phyloP scores from a whole-genome alignment of 2,797 vertebrate genomes.

The Eulemur albifrons region DNA sequence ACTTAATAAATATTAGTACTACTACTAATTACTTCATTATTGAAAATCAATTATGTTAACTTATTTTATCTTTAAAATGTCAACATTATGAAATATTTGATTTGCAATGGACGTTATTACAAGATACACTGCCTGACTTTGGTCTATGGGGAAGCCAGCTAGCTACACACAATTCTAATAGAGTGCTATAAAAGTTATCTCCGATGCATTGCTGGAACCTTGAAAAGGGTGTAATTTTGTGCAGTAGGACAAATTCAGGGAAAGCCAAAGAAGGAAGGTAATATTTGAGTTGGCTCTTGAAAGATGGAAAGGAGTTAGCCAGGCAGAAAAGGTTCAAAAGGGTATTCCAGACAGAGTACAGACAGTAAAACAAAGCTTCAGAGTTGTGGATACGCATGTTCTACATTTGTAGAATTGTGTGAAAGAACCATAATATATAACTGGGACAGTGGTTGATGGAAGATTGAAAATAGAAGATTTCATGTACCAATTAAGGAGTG shows the following conservation, averaged over 20 bases:
- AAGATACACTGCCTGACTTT: not conserved
- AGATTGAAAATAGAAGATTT: not conserved
- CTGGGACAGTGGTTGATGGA: not conserved
- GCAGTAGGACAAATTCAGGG: not conserved
- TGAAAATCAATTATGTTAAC: constrained; percentile 55
- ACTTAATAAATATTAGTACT: constrained; percentile 43
- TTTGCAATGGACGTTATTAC: not conserved
- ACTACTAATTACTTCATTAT: constrained; percentile 15
- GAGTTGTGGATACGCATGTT: not conserved
- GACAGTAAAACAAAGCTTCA: not conserved
- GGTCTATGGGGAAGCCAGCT: not conserved
- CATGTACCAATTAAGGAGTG: not conserved
- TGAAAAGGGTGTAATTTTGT: not conserved
- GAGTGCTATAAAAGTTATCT: not conserved
- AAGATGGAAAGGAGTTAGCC: not conserved
- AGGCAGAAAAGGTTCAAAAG: not conserved
- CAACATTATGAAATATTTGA: constrained; percentile 48
- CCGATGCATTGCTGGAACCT: not conserved
- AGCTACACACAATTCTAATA: not conserved
- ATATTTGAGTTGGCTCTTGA: constrained; percentile 14
- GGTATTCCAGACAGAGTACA: not conserved
- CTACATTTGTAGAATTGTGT: not conserved
- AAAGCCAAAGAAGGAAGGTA: not conserved
- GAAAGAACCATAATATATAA: not conserved
- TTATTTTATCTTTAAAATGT: constrained; percentile 46